These are phyloP conservation scores for Protophormia terraenovae DNA, from an alignment of 2,888 invertebrate species.

Conservation along the genomic window DNA sequence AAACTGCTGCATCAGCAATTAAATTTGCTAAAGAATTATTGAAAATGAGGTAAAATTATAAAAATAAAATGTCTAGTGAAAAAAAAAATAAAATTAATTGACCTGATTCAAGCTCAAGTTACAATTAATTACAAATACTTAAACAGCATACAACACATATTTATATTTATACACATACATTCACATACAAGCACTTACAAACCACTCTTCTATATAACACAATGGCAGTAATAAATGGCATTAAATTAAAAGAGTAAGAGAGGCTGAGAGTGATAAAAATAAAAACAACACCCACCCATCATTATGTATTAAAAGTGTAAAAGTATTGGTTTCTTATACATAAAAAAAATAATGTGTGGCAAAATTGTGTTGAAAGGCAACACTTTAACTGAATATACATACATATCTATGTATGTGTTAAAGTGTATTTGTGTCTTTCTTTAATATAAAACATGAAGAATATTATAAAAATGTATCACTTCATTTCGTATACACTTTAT, in stretches of 20 bases:
- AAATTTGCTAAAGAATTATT: conserved; percentile 21
- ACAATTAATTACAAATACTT: conserved; percentile 78
- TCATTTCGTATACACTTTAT: conserved; percentile 1
- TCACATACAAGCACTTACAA: not conserved
- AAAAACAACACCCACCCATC: not conserved
- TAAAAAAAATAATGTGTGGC: conserved; percentile 27
- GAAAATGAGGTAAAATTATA: conserved; percentile 32
- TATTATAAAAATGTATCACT: conserved; percentile 18
- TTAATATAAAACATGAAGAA: not conserved
- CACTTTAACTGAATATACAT: no score
- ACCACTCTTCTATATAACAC: not conserved
- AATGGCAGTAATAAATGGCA: conserved; percentile 52
- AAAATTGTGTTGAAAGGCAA: conserved; percentile 17
- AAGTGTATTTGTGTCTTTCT: not conserved
- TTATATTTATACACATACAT: not conserved
- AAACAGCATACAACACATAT: conserved; percentile 23
- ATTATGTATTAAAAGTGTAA: not conserved
- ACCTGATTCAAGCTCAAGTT: conserved; percentile 77
- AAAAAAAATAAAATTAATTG: conserved; percentile 76
- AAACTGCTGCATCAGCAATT: conserved; percentile 46
- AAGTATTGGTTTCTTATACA: conserved; percentile 30
- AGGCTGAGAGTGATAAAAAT: not conserved
- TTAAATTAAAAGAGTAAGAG: not conserved
- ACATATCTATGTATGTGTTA: no score
- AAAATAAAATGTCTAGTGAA: not conserved